Evolutionary conservation across 1,140 invertebrate genomes (phyloP).

Genomic region (Diplogasteroides magnus): DNA sequence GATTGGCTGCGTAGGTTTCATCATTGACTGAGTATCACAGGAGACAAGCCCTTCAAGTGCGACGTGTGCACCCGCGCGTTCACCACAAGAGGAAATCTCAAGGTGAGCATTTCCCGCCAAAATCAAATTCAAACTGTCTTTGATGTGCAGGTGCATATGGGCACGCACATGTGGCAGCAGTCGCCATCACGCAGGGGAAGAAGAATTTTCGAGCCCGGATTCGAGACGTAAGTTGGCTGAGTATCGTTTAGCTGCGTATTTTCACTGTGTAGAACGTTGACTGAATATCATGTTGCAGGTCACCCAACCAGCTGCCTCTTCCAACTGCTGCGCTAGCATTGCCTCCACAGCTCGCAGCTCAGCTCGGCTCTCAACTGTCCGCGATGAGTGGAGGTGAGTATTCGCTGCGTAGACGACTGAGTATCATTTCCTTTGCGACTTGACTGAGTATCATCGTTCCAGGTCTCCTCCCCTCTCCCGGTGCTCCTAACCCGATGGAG

Average conservation of each 20-base stretch:
- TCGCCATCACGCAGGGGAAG: conserved; percentile 45
- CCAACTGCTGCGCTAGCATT: not conserved
- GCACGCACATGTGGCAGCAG: conserved; percentile 37
- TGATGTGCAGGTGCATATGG: conserved; percentile 61
- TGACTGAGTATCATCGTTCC: too few relatives aligned
- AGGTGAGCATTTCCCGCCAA: conserved; percentile 57
- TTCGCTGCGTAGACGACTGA: too few relatives aligned
- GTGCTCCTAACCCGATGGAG: conserved; percentile 4
- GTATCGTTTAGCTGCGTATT: not conserved
- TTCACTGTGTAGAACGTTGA: not conserved
- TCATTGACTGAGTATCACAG: conserved; percentile 28
- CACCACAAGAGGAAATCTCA: conserved; percentile 95
- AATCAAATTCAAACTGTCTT: too few relatives aligned
- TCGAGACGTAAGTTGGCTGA: not conserved
- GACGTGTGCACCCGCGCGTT: conserved; percentile 85
- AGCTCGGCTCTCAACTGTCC: too few relatives aligned
- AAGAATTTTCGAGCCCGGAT: not conserved
- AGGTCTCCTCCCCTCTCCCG: not conserved
- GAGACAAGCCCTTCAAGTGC: conserved; percentile 94
- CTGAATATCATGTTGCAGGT: not conserved
- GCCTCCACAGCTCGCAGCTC: conserved; percentile 4
- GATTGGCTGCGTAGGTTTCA: not conserved
- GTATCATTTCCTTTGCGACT: too few relatives aligned
- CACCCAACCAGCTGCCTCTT: not conserved
- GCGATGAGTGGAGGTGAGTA: not conserved